Evolutionary conservation across 2,797 vertebrate genomes (phyloP).

Genomic region (Labeo calbasu): DNA sequence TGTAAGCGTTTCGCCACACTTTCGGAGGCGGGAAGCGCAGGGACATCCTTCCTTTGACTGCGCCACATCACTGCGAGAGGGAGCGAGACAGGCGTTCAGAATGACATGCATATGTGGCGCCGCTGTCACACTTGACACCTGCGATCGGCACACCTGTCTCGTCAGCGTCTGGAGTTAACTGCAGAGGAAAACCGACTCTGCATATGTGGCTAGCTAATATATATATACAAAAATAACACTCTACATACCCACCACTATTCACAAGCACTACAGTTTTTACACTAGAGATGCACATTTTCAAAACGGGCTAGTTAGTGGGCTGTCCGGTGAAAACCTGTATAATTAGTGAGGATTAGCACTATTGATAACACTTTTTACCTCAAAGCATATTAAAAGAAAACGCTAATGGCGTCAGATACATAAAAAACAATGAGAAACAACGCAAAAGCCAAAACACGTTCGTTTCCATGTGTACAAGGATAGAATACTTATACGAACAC

Average conservation of each 20-base stretch:
- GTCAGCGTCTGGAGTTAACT: neutral
- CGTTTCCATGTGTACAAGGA: neutral
- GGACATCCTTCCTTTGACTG: constrained; percentile 56
- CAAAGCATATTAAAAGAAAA: too few relatives aligned
- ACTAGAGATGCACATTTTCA: neutral
- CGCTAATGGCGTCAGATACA: neutral
- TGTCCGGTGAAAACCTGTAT: too few relatives aligned
- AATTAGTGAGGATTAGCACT: too few relatives aligned
- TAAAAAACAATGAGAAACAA: neutral
- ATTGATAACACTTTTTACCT: too few relatives aligned
- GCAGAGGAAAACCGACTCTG: neutral
- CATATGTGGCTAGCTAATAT: neutral
- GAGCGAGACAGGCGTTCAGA: constrained; percentile 50
- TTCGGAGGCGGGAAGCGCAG: constrained; percentile 63
- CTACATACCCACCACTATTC: neutral
- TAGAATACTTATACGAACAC: neutral
- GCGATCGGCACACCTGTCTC: constrained; percentile 67
- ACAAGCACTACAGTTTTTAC: neutral
- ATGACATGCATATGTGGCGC: constrained; percentile 64
- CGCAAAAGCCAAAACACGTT: neutral
- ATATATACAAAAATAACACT: neutral
- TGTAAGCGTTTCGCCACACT: constrained; percentile 68
- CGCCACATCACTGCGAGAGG: constrained; percentile 58
- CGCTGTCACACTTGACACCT: constrained; percentile 61
- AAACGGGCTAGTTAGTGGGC: too few relatives aligned